phyloP scores from a whole-genome alignment of 2,888 invertebrate genomes.

The Calameuta idolon region DNA sequence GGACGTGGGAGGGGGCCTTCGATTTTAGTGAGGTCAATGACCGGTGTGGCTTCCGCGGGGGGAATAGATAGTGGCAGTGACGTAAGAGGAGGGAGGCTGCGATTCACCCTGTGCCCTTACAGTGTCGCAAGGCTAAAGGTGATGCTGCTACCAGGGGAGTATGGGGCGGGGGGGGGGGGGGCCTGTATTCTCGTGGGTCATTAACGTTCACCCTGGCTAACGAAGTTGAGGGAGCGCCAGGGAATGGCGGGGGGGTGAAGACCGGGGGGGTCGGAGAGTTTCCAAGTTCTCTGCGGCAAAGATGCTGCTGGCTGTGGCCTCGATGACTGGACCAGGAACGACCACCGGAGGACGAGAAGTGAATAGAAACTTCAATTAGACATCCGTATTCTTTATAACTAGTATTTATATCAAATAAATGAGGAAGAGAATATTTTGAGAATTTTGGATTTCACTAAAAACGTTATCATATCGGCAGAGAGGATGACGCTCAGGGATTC shows the following conservation, averaged over 20 bases:
- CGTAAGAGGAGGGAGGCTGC: conserved; percentile 27
- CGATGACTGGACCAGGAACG: neutral
- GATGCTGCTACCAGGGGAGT: neutral
- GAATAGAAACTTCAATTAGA: neutral
- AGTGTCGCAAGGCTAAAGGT: neutral
- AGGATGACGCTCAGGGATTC: neutral
- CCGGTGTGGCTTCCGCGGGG: neutral
- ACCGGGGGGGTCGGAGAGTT: conserved; percentile 26
- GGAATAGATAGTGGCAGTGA: conserved; percentile 23
- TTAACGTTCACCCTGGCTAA: conserved; percentile 53
- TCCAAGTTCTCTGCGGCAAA: conserved; percentile 19
- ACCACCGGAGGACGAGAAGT: neutral
- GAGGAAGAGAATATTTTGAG: neutral
- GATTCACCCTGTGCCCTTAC: conserved; percentile 15
- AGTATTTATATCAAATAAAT: neutral
- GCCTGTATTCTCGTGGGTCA: conserved; percentile 51
- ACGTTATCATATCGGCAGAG: neutral
- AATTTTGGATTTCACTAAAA: neutral
- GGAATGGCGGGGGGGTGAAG: conserved; percentile 14
- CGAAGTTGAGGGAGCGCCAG: conserved; percentile 43
- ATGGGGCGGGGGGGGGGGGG: neutral
- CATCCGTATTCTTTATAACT: neutral
- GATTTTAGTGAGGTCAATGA: neutral
- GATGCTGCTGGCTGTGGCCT: neutral
- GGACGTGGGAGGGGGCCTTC: neutral